Evolutionary conservation across 2,888 invertebrate species (phyloP).

Genomic region (Platycheirus rosarum): DNA sequence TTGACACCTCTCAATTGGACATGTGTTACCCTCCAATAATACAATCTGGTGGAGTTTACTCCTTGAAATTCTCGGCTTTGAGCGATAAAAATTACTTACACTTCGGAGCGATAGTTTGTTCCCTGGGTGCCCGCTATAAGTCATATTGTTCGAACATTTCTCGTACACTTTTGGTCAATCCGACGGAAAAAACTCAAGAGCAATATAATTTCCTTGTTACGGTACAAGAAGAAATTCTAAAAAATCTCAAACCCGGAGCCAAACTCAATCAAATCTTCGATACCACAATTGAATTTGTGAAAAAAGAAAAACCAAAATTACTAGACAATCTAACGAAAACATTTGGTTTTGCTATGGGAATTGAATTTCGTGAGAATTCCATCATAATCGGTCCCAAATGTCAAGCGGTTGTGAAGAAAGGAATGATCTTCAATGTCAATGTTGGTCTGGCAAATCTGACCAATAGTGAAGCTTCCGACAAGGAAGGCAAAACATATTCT

Average conservation of each 20-base stretch:
- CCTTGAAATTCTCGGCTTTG: slow-evolving; percentile 96
- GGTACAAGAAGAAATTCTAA: slow-evolving; percentile 95
- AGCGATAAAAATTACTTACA: slow-evolving; percentile 97
- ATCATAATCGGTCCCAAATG: slow-evolving; percentile 96
- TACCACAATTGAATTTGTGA: slow-evolving; percentile 90
- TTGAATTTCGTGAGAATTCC: slow-evolving; percentile 98
- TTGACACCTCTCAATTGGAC: slow-evolving; percentile 94
- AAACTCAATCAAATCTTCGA: slow-evolving; percentile 95
- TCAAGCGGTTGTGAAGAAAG: slow-evolving; percentile 90
- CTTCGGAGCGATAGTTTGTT: slow-evolving; percentile 98
- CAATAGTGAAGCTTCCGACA: slow-evolving; percentile 92
- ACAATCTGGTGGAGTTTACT: slow-evolving; percentile 99
- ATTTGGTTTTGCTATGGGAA: slow-evolving; percentile 98
- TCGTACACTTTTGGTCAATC: slow-evolving; percentile 97
- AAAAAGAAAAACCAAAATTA: slow-evolving; percentile 92
- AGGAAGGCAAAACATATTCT: slow-evolving; percentile 94
- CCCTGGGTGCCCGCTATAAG: slow-evolving; percentile 96
- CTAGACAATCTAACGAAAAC: slow-evolving; percentile 96
- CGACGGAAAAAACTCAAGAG: slow-evolving; percentile 89
- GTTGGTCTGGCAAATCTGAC: slow-evolving; percentile 93
- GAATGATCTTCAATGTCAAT: slow-evolving; percentile 98
- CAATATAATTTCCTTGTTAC: slow-evolving; percentile 96
- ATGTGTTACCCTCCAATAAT: slow-evolving; percentile 99
- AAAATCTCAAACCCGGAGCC: slow-evolving; percentile 90
- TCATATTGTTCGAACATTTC: slow-evolving; percentile 99